Conservation (phyloP, 2,888 invertebrate species). For the Nipponacmea schrenckii region DNA sequence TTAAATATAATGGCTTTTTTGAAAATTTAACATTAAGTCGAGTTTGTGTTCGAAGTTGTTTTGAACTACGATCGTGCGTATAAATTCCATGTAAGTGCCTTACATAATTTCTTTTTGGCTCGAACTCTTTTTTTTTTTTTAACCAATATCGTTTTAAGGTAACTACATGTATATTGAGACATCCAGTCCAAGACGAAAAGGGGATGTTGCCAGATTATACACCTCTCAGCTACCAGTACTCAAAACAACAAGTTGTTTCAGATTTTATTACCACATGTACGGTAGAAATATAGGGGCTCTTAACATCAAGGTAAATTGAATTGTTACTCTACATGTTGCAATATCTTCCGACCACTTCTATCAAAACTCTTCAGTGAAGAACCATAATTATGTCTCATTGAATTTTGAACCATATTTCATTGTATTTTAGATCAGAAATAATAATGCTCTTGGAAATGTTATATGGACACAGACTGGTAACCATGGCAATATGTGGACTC, state of each 20-base stretch:
- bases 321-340: too few species aligned
- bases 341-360: too few species aligned
- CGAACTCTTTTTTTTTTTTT: too few species aligned
- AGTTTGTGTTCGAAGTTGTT: too few species aligned
- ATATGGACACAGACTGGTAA: constrained; percentile 51
- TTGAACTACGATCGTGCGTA: too few species aligned
- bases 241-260: constrained; percentile 42
- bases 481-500: constrained; percentile 59
- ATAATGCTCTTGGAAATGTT: constrained; percentile 36
- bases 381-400: too few species aligned
- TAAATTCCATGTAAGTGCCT: too few species aligned
- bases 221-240: constrained; percentile 36
- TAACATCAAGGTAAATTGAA: constrained; percentile 41
- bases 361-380: too few species aligned
- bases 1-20: too few species aligned
- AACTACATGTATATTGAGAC: constrained; percentile 58
- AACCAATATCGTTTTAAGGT: constrained; percentile 31
- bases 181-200: constrained; percentile 36
- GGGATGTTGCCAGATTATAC: constrained; percentile 46
- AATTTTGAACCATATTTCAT: too few species aligned
- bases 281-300: constrained; percentile 53
- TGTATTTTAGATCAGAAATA: constrained; percentile 37
- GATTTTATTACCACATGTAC: constrained; percentile 61
- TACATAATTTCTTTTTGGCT: too few species aligned
- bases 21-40: too few species aligned